phyloP scores from a whole-genome alignment of 2,888 invertebrate genomes.

The Pristionchus mayeri region DNA sequence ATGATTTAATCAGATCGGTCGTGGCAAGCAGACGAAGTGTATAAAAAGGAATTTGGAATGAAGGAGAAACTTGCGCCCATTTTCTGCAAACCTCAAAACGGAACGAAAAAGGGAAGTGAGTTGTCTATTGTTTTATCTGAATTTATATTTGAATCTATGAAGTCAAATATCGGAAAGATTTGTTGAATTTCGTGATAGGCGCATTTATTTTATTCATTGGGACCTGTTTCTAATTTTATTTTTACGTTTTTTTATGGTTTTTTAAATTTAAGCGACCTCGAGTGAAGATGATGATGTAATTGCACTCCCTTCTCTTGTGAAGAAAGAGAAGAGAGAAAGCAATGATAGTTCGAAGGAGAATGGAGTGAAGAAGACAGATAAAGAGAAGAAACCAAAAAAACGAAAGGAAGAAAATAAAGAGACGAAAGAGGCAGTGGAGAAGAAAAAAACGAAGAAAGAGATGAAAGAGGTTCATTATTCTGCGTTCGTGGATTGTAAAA shows the following conservation, averaged over 20 bases:
- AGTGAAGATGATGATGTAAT: neutral
- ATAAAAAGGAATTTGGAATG: slow-evolving; percentile 31
- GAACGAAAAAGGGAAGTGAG: neutral
- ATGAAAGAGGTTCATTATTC: neutral
- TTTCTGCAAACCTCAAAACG: slow-evolving; percentile 33
- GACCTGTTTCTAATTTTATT: too few relatives aligned
- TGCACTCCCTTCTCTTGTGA: neutral
- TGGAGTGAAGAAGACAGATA: neutral
- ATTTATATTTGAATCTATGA: too few relatives aligned
- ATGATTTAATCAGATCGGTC: neutral
- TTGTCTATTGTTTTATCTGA: neutral
- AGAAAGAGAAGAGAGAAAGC: slow-evolving; percentile 36
- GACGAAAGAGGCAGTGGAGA: neutral
- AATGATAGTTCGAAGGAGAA: slow-evolving; percentile 45
- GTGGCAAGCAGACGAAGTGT: slow-evolving; percentile 24
- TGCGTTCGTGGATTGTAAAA: too few relatives aligned
- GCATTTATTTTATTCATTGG: too few relatives aligned
- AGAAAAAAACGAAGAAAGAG: neutral
- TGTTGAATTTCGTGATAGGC: too few relatives aligned
- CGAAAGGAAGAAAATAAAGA: slow-evolving; percentile 9
- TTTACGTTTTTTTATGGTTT: too few relatives aligned
- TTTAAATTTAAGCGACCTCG: neutral
- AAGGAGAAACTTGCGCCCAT: slow-evolving; percentile 44
- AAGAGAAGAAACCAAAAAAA: neutral
- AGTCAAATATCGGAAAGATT: too few relatives aligned